Base-by-base conservation (phyloP, 2,888 invertebrate species). In the Thyatira batis region DNA sequence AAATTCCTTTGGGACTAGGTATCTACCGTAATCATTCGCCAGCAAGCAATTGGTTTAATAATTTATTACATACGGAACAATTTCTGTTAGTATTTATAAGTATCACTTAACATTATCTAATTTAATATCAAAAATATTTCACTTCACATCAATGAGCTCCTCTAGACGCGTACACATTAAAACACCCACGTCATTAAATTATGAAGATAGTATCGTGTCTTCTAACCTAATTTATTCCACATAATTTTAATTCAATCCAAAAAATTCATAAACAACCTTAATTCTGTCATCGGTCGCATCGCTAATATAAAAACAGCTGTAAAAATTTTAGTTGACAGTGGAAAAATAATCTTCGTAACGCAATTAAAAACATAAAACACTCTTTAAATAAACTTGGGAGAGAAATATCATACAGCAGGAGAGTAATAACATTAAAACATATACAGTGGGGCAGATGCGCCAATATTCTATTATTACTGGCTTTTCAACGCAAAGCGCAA, bases 401-500 rank as follows among this genome's bases (percentile, higher is more conserved):
- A 81, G 78, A 79, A 83, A 87, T 87, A 87, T 89, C 83, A 84
- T 85, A 84, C 78, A 75, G 76, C 76, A 74, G 80, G 75, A 75
- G 77, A 84, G 85, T 84, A 87, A 88, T 89, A 89, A 87, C 88
- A 89, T 89, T 89, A 89, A 88, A 89, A 89, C 84, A 82, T 85
- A 89, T 87, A 88, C 79, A 80, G 78, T 84, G 81, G 78, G 84
- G 87, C 87, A 89, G 88, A 91, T 89, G 89, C 89, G 88, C 90
- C 88, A 89, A 89, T 89, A 87, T 88, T 87, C 89, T 91, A 90
- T 91, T 92, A 91, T 91, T 89, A 87, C 89, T 88, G 84, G 86
- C 84, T 86, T 92, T 91, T 89, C 91, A 85, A 76, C 86, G 76
- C 83, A 83, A 82, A 86, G 81, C 83, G 80, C 83, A 83, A 86